phyloP scores from a whole-genome alignment of 64 coral and sea anemone genomes.

The Platygyra sinensis region DNA sequence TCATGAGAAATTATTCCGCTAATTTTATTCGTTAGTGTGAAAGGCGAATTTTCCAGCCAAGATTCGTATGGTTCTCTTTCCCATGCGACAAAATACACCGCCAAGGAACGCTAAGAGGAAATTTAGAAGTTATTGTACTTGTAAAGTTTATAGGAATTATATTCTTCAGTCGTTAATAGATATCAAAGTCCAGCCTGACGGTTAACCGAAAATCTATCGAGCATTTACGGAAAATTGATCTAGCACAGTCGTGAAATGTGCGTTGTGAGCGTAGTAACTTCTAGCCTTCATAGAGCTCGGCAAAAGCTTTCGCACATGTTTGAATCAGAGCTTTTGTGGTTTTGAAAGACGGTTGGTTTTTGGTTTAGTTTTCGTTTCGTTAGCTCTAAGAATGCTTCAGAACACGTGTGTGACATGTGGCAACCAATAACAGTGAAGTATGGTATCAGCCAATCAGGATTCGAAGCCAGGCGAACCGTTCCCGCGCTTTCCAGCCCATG shows the following conservation, averaged over 20 bases:
- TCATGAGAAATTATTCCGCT: background rate
- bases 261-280: no score
- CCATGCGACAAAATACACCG: background rate
- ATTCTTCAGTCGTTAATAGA: background rate
- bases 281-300: no score
- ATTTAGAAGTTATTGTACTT: background rate
- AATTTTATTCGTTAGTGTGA: background rate
- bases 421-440: no score
- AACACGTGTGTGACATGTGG: no score
- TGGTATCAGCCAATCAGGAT: no score
- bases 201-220: background rate
- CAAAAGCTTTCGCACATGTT: no score
- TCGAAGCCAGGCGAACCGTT: background rate
- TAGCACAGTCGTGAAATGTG: background rate
- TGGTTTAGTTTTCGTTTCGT: no score
- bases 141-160: background rate
- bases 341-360: no score
- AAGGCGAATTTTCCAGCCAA: background rate
- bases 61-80: background rate
- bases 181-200: background rate
- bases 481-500: background rate
- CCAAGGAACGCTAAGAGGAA: background rate
- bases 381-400: no score
- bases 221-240: background rate
- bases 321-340: no score